Conservation (phyloP, 64 coral and sea anemone genomes). For the Actinia equina region DNA sequence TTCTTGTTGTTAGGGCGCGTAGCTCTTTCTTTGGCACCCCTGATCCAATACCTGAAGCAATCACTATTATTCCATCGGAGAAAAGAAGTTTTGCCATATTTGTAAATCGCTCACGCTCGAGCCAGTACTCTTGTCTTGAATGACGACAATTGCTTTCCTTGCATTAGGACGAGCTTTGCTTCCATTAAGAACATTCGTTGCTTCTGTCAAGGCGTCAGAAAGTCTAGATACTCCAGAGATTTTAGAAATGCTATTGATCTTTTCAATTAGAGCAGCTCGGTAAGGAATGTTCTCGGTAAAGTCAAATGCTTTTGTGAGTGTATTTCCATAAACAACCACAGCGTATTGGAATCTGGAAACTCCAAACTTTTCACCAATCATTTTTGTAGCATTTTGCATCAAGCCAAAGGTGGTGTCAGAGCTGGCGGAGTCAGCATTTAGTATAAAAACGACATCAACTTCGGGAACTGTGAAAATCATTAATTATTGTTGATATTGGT, state of each 20-base stretch:
- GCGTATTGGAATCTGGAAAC: conserved; percentile 41
- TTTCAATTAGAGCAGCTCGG: not conserved
- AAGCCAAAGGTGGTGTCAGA: conserved; percentile 13
- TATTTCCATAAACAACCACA: conserved; percentile 43
- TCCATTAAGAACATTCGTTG: not conserved
- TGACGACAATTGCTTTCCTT: conserved; percentile 43
- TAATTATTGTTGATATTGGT: not conserved
- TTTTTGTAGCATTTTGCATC: conserved; percentile 30
- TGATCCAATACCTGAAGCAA: conserved; percentile 27
- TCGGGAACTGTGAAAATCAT: conserved; percentile 14
- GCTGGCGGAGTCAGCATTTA: conserved; percentile 23
- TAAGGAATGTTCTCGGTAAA: conserved; percentile 29
- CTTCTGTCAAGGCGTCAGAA: conserved; percentile 13
- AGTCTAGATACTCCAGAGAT: conserved; percentile 9
- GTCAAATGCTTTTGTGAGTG: not conserved
- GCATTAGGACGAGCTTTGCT: conserved; percentile 26
- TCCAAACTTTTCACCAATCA: conserved; percentile 23
- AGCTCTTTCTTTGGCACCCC: conserved; percentile 15
- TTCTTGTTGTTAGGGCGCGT: not conserved
- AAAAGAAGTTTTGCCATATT: not conserved
- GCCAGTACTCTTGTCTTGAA: conserved; percentile 24
- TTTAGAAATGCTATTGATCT: not conserved
- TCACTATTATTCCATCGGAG: conserved; percentile 21
- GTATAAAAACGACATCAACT: conserved; percentile 49
- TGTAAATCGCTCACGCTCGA: not conserved